phyloP scores from a whole-genome alignment of 2,113 vertebrate genomes.

The Hypanus sabinus region DNA sequence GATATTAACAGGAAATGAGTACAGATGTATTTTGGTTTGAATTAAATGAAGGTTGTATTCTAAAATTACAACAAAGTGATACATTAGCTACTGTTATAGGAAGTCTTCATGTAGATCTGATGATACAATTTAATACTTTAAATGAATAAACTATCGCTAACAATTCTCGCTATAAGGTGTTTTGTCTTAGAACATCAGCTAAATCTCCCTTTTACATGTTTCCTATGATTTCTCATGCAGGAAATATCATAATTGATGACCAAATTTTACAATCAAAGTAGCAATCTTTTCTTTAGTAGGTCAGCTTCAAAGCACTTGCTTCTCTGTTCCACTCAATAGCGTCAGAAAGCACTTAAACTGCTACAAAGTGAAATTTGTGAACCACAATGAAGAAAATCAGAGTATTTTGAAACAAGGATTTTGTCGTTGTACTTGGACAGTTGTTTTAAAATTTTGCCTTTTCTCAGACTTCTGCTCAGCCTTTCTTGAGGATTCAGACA shows the following conservation, averaged over 20 bases:
- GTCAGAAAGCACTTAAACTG: neutral
- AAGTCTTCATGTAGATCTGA: neutral
- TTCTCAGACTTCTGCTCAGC: neutral
- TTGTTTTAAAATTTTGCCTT: neutral
- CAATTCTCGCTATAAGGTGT: neutral
- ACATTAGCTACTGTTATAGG: neutral
- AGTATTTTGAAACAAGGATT: neutral
- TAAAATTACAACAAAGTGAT: neutral
- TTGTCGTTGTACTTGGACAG: neutral
- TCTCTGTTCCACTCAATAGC: neutral
- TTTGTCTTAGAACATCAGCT: neutral
- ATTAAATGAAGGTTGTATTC: neutral
- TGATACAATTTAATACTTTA: neutral
- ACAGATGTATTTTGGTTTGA: neutral
- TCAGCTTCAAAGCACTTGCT: constrained; percentile 6
- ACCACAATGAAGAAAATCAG: neutral
- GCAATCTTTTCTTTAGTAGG: neutral
- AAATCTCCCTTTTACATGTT: neutral
- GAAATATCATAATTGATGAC: neutral
- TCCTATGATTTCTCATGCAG: neutral
- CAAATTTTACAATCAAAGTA: neutral
- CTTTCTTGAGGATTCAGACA: neutral
- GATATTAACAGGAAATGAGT: neutral
- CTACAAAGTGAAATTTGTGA: neutral
- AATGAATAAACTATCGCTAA: neutral